Base-by-base conservation (phyloP, 30 jellyfish, hydroid and myxozoan genomes). In the Chrysaora quinquecirrha region DNA sequence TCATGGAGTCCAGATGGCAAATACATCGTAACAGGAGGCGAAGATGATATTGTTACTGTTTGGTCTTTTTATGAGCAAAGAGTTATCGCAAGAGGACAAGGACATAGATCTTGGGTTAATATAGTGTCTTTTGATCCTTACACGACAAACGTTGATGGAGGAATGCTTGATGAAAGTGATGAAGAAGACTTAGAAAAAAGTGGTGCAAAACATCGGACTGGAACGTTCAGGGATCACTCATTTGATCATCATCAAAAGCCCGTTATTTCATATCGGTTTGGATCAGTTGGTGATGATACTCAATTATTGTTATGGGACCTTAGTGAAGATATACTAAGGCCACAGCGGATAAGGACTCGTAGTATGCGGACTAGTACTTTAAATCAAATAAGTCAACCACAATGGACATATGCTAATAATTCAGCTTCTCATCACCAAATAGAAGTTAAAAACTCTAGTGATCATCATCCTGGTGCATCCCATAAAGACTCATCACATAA, bases 1-100 rank as follows among this genome's bases (percentile, higher is more conserved):
- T 85, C 96, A 9, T 93, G 98, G 98, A 93, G 98, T 76, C 98
- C 98, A 16, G 98, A 93, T 73, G 98, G 98, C 19, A 83, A 77
- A 28, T 93, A 93, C 58, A 87, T 93, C 21, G 96, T 93, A 0
- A 93, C 98, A 12, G 98, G 98, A 2, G 98, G 98, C 7, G 98
- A 93, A 67, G 98, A 93, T 58, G 98, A 93, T 58, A 82, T 87
- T 30, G 90, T 93, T 7, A 93, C 97, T n/a, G 94, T 93, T 3
- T 93, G 98, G 98, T 93, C 98, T 1, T 93, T 87, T 80, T 84
- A 21, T 6, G 98, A 93, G 76, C 89, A 93, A 64, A 77, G 96
- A 29, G 98, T 93, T 1, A 80, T 93, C 19, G 98, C 97, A 25
- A 88, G 98, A 4, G 98, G 98, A 32, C 94, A 86, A 62, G 98